Conservation (phyloP, 2,113 vertebrate species). For the Leptosomus discolor region DNA sequence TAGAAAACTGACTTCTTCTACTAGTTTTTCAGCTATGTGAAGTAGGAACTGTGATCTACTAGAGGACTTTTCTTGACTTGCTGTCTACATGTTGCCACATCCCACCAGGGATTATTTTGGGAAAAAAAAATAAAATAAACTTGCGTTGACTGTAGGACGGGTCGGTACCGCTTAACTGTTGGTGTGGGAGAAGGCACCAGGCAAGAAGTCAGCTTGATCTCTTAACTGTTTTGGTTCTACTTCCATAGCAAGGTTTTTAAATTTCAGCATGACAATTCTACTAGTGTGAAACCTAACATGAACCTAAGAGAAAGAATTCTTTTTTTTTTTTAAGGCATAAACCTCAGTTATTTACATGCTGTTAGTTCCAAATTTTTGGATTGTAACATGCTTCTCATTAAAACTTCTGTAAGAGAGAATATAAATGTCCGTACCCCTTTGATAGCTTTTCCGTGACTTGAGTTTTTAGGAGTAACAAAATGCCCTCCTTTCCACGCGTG, state of each 20-base stretch:
- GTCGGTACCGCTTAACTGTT: neutral
- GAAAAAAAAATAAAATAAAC: fast-evolving
- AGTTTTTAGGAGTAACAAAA: neutral
- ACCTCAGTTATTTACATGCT: neutral
- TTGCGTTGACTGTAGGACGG: neutral
- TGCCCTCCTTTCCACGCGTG: neutral
- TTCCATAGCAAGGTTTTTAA: fast-evolving
- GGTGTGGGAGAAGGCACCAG: neutral
- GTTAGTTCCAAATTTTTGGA: fast-evolving
- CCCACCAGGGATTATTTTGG: neutral
- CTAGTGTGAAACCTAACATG: neutral
- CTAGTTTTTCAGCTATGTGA: neutral
- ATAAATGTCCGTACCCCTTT: no score
- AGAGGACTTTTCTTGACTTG: neutral
- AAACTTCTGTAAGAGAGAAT: neutral
- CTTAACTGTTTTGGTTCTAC: neutral
- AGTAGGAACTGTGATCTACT: neutral
- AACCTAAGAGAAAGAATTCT: neutral
- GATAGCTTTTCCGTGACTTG: neutral
- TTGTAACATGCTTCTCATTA: neutral
- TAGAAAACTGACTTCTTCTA: neutral
- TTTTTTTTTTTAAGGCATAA: neutral
- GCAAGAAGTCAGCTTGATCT: neutral
- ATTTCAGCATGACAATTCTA: neutral
- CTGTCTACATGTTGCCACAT: neutral